Evolutionary conservation across 1,140 invertebrate species (phyloP).

Genomic region (Drosophila simulans): DNA sequence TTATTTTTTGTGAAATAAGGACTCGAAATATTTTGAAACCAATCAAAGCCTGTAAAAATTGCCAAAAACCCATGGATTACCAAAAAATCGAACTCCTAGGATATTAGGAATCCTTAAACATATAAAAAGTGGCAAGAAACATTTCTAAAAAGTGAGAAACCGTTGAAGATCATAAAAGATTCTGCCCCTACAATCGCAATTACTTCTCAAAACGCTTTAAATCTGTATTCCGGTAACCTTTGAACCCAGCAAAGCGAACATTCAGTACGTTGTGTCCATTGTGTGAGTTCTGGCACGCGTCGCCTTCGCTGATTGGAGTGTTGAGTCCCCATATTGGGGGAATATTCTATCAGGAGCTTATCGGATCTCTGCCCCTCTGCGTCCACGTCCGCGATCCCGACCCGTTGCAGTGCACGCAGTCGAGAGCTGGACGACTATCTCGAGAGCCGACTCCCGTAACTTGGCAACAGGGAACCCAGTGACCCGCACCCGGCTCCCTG

Average conservation of each 20-base stretch:
- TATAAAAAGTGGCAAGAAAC: background rate
- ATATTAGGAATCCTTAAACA: no score
- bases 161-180: background rate
- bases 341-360: constrained; percentile 28
- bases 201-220: constrained; percentile 4
- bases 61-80: no score
- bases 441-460: constrained; percentile 26
- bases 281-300: constrained; percentile 35
- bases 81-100: no score
- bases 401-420: constrained; percentile 35
- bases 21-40: no score
- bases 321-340: constrained; percentile 1
- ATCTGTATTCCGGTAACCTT: constrained; percentile 2
- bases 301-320: constrained; percentile 14
- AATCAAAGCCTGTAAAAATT: background rate
- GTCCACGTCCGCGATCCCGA: background rate
- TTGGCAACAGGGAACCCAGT: constrained; percentile 39
- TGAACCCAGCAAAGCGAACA: constrained; percentile 8
- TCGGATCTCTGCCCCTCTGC: background rate
- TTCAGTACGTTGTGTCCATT: background rate
- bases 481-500: constrained; percentile 2
- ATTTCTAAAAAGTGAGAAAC: background rate
- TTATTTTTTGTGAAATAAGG: background rate
- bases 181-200: background rate
- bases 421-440: constrained; percentile 33